These are phyloP conservation scores for Arenaria interpres DNA, from an alignment of 2,113 vertebrate species.

Conservation along the genomic window DNA sequence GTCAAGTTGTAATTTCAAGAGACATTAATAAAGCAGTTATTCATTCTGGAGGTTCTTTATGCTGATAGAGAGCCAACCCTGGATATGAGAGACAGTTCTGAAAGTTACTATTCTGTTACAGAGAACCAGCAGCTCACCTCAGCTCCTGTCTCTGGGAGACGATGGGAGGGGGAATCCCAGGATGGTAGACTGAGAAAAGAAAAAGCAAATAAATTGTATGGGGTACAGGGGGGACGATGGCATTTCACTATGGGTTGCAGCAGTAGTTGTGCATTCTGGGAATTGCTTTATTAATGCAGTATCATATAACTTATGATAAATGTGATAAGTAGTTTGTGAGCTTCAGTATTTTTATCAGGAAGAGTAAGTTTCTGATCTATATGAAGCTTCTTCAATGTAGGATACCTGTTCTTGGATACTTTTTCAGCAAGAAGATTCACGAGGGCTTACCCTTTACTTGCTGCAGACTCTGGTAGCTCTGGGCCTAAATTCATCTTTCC, in stretches of 20 bases:
- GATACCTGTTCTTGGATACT: background rate
- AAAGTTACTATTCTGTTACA: background rate
- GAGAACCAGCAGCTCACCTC: background rate
- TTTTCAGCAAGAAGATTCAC: background rate
- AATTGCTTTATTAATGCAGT: background rate
- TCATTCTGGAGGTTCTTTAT: background rate
- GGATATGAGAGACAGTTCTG: background rate
- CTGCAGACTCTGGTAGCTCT: background rate
- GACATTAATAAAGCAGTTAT: background rate
- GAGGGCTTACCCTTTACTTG: background rate
- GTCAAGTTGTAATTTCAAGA: background rate
- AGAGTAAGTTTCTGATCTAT: background rate
- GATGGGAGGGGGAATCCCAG: background rate
- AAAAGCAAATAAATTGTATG: background rate
- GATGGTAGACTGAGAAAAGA: background rate
- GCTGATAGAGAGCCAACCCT: background rate
- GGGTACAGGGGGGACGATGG: background rate
- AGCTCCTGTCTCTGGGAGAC: accelerated
- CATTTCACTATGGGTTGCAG: background rate
- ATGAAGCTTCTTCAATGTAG: background rate
- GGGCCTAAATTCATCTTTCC: background rate
- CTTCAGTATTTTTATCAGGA: background rate
- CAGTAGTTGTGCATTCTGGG: background rate
- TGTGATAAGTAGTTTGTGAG: background rate
- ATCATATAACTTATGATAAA: accelerated